Evolutionary conservation across 2,888 invertebrate species (phyloP).

Genomic region (Rotaria magnacalcarata): DNA sequence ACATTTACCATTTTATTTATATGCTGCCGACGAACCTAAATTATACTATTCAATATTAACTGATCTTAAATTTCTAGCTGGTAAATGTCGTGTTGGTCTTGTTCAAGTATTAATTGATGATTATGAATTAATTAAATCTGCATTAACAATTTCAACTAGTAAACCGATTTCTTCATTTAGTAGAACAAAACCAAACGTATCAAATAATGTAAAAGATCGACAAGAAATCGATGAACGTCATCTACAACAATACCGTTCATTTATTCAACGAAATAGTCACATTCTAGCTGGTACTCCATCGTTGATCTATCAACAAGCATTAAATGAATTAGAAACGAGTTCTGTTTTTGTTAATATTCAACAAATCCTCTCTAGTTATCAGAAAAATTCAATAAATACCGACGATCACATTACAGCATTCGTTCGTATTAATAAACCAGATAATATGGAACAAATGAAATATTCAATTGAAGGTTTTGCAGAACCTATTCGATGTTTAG

Average conservation of each 20-base stretch:
- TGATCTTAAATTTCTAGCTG: constrained; percentile 52
- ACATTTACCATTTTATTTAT: constrained; percentile 56
- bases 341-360: constrained; percentile 48
- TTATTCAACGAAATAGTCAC: constrained; percentile 55
- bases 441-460: constrained; percentile 37
- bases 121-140: constrained; percentile 49
- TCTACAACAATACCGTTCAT: constrained; percentile 48
- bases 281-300: constrained; percentile 53
- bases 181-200: background rate
- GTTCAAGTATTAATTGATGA: constrained; percentile 53
- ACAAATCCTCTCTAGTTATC: background rate
- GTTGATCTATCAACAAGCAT: constrained; percentile 55
- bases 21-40: constrained; percentile 50
- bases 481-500: constrained; percentile 53
- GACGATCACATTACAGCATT: constrained; percentile 20
- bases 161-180: background rate
- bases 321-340: constrained; percentile 51
- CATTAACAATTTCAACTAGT: constrained; percentile 46
- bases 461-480: constrained; percentile 46
- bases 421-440: constrained; percentile 41
- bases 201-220: background rate
- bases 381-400: background rate
- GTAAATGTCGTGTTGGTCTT: constrained; percentile 53
- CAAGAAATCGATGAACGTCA: background rate
- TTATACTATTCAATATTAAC: constrained; percentile 51